phyloP scores from a whole-genome alignment of 2,888 invertebrate species.

The Chrysotoxum bicinctum region DNA sequence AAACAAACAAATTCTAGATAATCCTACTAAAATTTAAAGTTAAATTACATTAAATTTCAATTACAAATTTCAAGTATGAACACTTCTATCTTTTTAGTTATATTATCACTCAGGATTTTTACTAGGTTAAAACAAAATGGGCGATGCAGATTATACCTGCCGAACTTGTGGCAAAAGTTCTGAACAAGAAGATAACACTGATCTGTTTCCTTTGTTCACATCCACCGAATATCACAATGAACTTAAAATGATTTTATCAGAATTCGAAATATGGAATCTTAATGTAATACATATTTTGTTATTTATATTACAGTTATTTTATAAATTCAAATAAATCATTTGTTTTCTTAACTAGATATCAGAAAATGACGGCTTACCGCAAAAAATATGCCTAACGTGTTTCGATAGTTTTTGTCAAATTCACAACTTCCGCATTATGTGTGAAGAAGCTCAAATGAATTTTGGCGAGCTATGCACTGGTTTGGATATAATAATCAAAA shows the following conservation, averaged over 20 bases:
- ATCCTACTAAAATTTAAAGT: not conserved
- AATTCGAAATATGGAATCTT: constrained; percentile 62
- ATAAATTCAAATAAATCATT: not conserved
- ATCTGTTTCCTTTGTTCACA: constrained; percentile 49
- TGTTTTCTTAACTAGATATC: constrained; percentile 20
- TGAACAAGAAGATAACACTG: constrained; percentile 41
- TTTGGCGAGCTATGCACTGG: constrained; percentile 58
- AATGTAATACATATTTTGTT: constrained; percentile 21
- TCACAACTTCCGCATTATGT: constrained; percentile 59
- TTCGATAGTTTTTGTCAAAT: constrained; percentile 69
- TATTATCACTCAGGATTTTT: not conserved
- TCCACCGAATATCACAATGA: constrained; percentile 51
- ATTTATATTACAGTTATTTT: not conserved
- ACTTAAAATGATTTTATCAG: constrained; percentile 46
- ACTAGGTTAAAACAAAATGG: not conserved
- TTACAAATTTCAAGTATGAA: not conserved
- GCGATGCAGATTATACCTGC: constrained; percentile 43
- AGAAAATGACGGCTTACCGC: constrained; percentile 53
- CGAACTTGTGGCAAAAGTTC: constrained; percentile 60
- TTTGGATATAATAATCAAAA: constrained; percentile 59
- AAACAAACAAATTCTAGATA: no score
- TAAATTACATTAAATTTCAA: not conserved
- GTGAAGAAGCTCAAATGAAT: constrained; percentile 59
- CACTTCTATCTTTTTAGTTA: not conserved
- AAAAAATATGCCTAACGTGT: constrained; percentile 59